phyloP scores from a whole-genome alignment of 1,140 invertebrate species.

The Sminthurinus signatus region DNA sequence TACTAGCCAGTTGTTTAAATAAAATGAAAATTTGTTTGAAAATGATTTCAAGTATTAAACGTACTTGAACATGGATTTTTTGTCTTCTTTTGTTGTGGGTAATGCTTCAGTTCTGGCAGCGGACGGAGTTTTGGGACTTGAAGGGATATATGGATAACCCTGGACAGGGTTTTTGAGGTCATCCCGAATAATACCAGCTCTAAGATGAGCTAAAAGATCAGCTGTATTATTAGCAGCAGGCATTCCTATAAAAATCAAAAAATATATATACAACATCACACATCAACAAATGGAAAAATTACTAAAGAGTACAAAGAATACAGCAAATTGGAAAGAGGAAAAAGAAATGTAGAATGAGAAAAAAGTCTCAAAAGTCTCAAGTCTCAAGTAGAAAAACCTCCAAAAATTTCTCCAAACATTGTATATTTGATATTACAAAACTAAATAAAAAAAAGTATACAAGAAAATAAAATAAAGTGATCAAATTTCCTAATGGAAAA shows the following conservation, averaged over 20 bases:
- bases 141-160: slow-evolving; percentile 21
- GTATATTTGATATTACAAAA: too few relatives aligned
- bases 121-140: slow-evolving; percentile 23
- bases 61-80: slow-evolving; percentile 45
- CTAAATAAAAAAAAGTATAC: not conserved
- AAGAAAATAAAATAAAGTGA: not conserved
- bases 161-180: slow-evolving; percentile 18
- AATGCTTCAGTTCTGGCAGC: slow-evolving; percentile 25
- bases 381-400: too few relatives aligned
- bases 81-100: slow-evolving; percentile 43
- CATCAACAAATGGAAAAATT: too few relatives aligned
- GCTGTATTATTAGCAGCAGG: slow-evolving; percentile 12
- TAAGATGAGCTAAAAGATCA: slow-evolving; percentile 26
- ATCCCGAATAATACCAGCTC: slow-evolving; percentile 19
- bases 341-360: too few relatives aligned
- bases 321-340: too few relatives aligned
- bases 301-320: too few relatives aligned
- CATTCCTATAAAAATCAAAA: slow-evolving; percentile 18
- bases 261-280: too few relatives aligned
- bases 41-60: too few relatives aligned
- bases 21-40: slow-evolving; percentile 2
- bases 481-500: too few relatives aligned
- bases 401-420: too few relatives aligned
- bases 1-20: not conserved
- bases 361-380: too few relatives aligned